These are phyloP conservation scores for Sinocyclocheilus rhinocerous DNA, from an alignment of 2,113 vertebrate genomes.

Conservation along the genomic window DNA sequence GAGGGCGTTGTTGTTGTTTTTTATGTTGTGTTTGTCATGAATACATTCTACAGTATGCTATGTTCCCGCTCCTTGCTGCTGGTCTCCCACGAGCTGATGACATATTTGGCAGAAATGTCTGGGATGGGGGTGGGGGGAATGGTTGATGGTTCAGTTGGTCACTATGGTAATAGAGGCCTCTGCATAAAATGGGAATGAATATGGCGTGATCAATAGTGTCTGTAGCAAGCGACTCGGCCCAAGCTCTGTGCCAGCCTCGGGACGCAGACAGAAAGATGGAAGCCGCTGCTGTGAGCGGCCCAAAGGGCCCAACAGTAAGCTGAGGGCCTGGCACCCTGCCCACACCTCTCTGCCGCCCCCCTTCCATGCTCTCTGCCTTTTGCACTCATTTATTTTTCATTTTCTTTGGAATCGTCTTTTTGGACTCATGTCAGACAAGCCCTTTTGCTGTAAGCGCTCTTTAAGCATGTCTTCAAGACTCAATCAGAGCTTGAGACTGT, in stretches of 20 bases:
- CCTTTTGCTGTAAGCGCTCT: slow-evolving; percentile 15
- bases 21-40: slow-evolving; percentile 70
- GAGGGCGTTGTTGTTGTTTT: slow-evolving; percentile 19
- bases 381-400: slow-evolving; percentile 60
- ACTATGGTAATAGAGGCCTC: slow-evolving; percentile 79
- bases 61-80: slow-evolving; percentile 61
- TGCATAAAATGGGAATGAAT: slow-evolving; percentile 61
- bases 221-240: slow-evolving; percentile 63
- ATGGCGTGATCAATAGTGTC: slow-evolving; percentile 74
- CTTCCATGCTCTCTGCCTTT: slow-evolving; percentile 52
- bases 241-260: slow-evolving; percentile 70
- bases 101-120: slow-evolving; percentile 52
- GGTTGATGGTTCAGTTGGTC: slow-evolving; percentile 79
- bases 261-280: slow-evolving; percentile 73
- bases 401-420: slow-evolving; percentile 48
- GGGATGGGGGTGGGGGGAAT: slow-evolving; percentile 77
- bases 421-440: slow-evolving; percentile 32
- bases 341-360: slow-evolving; percentile 44
- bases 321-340: slow-evolving; percentile 73
- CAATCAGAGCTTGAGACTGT: background rate
- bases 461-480: slow-evolving; percentile 6
- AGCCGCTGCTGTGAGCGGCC: slow-evolving; percentile 71
- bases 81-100: slow-evolving; percentile 68
- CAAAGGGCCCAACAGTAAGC: slow-evolving; percentile 71
- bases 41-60: slow-evolving; percentile 34